Evolutionary conservation across 2,113 vertebrate genomes (phyloP).

Genomic region (Clarias gariepinus): DNA sequence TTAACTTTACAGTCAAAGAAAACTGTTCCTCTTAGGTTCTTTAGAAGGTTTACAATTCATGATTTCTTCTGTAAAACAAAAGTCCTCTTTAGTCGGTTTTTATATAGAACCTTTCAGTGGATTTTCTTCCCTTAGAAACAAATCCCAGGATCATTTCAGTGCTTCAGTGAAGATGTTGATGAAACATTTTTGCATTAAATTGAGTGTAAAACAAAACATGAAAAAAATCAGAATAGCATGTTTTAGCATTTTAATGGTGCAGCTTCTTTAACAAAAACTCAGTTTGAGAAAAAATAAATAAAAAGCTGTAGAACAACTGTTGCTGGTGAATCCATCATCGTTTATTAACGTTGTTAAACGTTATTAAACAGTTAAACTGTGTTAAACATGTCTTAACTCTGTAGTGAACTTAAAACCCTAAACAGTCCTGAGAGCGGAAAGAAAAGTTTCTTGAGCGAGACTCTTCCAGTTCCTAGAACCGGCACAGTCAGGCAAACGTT

Average conservation of each 20-base stretch:
- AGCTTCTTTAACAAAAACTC: neutral
- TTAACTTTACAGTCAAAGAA: neutral
- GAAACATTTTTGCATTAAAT: neutral
- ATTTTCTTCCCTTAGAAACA: neutral
- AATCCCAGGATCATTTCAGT: neutral
- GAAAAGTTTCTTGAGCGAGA: no score
- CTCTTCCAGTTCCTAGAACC: no score
- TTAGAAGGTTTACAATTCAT: neutral
- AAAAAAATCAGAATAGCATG: neutral
- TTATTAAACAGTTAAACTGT: neutral
- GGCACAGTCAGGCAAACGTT: neutral
- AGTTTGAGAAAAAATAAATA: neutral
- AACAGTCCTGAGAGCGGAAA: neutral
- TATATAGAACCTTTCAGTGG: neutral
- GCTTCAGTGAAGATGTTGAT: no score
- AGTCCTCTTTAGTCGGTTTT: neutral
- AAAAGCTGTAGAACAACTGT: neutral
- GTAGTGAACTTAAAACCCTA: neutral
- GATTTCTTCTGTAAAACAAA: neutral
- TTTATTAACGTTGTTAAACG: no score
- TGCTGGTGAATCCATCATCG: constrained; percentile 10
- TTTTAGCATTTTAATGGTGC: neutral
- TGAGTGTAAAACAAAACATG: neutral
- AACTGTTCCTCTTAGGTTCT: neutral
- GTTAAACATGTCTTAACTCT: neutral